Conservation (phyloP, 2,888 invertebrate genomes). For the Synanthedon myopaeformis region DNA sequence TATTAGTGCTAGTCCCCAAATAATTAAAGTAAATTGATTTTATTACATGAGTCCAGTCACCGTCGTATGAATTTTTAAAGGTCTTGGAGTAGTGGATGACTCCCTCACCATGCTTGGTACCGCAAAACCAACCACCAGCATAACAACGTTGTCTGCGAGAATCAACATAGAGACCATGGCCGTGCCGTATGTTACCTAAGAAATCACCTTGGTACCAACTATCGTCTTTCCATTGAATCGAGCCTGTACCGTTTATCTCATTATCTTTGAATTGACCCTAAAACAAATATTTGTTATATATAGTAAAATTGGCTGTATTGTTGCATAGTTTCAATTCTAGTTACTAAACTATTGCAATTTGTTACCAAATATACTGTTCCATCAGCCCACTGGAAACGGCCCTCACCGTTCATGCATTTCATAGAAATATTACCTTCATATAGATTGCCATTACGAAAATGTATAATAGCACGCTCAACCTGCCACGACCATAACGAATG, state of each 20-base stretch:
- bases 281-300: slow-evolving; percentile 5
- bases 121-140: slow-evolving; percentile 59
- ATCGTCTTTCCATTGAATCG: slow-evolving; percentile 65
- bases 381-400: slow-evolving; percentile 69
- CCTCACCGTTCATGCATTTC: slow-evolving; percentile 71
- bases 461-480: slow-evolving; percentile 58
- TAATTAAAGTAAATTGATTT: slow-evolving; percentile 2
- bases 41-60: slow-evolving; percentile 48
- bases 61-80: slow-evolving; percentile 46
- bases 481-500: slow-evolving; percentile 40
- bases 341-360: slow-evolving; percentile 1
- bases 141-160: slow-evolving; percentile 46
- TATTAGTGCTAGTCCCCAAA: not conserved
- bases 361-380: slow-evolving; percentile 68
- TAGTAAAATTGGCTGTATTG: too few species aligned
- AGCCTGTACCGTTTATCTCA: slow-evolving; percentile 65
- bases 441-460: slow-evolving; percentile 67
- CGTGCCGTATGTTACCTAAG: slow-evolving; percentile 64
- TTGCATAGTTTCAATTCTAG: not conserved
- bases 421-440: slow-evolving; percentile 68
- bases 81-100: slow-evolving; percentile 36
- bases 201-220: slow-evolving; percentile 73
- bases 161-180: slow-evolving; percentile 60
- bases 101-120: slow-evolving; percentile 54
- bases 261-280: slow-evolving; percentile 72